Evolutionary conservation across 1,140 invertebrate species (phyloP), one percentile per base, ranked within the genome.

Genomic region (Asobara japonica): DNA sequence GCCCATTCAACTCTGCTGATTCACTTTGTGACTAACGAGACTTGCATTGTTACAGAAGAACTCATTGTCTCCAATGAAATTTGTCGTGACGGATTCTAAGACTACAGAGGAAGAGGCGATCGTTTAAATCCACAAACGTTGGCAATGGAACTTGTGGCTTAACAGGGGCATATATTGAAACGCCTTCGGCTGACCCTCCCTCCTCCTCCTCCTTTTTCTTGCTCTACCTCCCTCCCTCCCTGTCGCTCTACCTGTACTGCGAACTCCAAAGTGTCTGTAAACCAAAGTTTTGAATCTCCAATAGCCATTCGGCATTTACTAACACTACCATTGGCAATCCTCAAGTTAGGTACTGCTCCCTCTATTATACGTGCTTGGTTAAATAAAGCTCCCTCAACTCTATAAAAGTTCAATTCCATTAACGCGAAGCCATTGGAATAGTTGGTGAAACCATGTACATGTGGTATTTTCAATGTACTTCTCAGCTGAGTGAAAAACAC

Each of bases 281-380:
- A 56, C 16, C 51, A 56, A 56, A 56, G 51, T 56, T 56, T 18
- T 56, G 20, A 56, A 56, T 56, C n/a, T n/a, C 51, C 51, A 56
- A 56, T 56, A 56, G 51, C 51, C 51, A 56, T 56, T 56, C 51
- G 25, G 51, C 51, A 16, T 45, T 45, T 45, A 13, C 41, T 13
- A 45, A 45, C 41, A 45, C n/a, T 45, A 16, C n/a, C 41, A 45
- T 45, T 45, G 41, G n/a, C 41, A 45, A 45, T 45, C 41, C 41
- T 45, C 41, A 45, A 16, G 41, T 56, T 56, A 27, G 18, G 18
- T 56, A 56, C 22, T 56, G 22, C 20, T 56, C 51, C n/a, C 13
- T 56, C 51, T 27, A 56, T 56, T 56, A 6, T 25, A 56, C 22
- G 20, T 56, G 18, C 16, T 56, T 56, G 10, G 51, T 56, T 56